phyloP scores from a whole-genome alignment of 2,113 vertebrate species.

The Pterophyllum scalare region DNA sequence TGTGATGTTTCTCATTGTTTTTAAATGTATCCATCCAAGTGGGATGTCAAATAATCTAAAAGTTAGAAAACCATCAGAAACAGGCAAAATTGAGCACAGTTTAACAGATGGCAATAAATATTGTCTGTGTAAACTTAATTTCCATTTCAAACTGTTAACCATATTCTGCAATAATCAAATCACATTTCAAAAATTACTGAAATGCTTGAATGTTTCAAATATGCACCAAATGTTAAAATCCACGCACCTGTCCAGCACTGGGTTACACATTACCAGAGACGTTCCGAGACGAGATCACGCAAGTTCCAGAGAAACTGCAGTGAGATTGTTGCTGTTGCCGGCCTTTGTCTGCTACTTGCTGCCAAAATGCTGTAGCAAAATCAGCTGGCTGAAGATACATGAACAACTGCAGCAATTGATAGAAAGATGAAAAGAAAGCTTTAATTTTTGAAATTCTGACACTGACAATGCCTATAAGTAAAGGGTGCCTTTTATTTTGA shows the following conservation, averaged over 20 bases:
- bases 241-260: neutral
- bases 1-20: neutral
- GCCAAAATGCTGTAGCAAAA: neutral
- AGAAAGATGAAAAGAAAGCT: neutral
- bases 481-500: neutral
- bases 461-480: neutral
- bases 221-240: neutral
- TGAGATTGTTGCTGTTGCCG: neutral
- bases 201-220: neutral
- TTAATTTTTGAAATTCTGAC: neutral
- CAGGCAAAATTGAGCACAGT: neutral
- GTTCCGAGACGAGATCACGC: neutral
- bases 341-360: neutral
- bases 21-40: neutral
- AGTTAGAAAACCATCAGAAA: neutral
- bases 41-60: neutral
- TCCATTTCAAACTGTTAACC: neutral
- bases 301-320: neutral
- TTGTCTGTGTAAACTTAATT: neutral
- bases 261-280: neutral
- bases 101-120: neutral
- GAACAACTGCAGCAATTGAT: neutral
- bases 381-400: neutral
- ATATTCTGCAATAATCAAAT: neutral
- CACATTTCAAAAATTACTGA: neutral